A percentile compares a stretch with the other conserved stretches of the same genome.
phyloP scores from a whole-genome alignment of 2,113 vertebrate genomes.

The Chaenogobius annularis region DNA sequence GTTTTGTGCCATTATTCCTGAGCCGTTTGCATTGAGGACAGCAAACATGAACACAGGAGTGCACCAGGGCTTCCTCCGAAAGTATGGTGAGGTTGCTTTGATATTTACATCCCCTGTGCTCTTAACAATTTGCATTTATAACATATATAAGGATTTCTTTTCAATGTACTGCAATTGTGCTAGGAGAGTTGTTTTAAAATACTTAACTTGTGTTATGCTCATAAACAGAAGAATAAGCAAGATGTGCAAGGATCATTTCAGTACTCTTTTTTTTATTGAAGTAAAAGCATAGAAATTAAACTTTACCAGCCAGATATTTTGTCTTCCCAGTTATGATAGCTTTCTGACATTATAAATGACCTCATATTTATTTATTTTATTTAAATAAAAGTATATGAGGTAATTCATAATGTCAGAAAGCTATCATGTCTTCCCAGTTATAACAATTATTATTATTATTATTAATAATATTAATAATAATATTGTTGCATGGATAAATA shows the following conservation, averaged over 20 bases:
- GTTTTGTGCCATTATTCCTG: conserved; percentile 37
- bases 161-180: background rate
- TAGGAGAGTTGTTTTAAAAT: background rate
- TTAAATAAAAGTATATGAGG: background rate
- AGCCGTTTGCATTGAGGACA: conserved; percentile 36
- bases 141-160: background rate
- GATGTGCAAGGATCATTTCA: background rate
- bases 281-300: background rate
- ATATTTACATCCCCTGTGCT: background rate
- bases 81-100: conserved; percentile 76
- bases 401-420: background rate
- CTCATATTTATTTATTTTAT: no score
- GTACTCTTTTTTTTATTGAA: background rate
- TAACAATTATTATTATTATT: background rate
- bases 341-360: no score
- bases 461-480: no score
- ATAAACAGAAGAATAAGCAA: background rate
- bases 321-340: no score
- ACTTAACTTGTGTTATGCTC: background rate
- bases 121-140: background rate
- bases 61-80: conserved; percentile 79
- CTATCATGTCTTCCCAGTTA: background rate
- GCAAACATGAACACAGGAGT: conserved; percentile 74
- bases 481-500: background rate
- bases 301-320: background rate